Evolutionary conservation across 2,888 invertebrate genomes (phyloP).

Genomic region (Rotaria macrura): DNA sequence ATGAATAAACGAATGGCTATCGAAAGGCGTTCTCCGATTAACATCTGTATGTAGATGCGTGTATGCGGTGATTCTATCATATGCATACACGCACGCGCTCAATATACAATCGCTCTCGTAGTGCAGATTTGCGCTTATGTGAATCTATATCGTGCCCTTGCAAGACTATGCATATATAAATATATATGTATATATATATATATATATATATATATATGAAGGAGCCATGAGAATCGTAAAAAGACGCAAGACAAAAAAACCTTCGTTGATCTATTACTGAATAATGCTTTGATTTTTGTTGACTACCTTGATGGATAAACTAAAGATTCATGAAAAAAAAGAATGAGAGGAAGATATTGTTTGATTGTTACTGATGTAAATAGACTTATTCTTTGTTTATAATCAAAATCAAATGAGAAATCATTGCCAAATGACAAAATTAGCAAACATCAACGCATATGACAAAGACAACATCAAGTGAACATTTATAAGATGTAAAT

Average conservation of each 20-base stretch:
- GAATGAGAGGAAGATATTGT: background rate
- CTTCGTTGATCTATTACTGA: background rate
- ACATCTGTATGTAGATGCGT: background rate
- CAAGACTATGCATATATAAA: background rate
- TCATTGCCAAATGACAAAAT: background rate
- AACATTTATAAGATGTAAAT: background rate
- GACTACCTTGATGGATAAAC: background rate
- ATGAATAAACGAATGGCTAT: background rate
- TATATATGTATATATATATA: background rate
- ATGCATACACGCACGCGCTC: slow-evolving; percentile 15
- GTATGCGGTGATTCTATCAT: background rate
- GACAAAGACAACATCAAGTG: background rate
- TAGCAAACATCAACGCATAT: background rate
- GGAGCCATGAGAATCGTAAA: too few species aligned
- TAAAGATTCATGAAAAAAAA: background rate
- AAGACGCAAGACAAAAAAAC: background rate
- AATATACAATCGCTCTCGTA: background rate
- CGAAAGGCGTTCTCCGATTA: background rate
- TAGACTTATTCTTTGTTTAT: background rate
- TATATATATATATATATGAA: too few species aligned
- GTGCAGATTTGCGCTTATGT: background rate
- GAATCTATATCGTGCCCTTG: background rate
- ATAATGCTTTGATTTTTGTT: background rate
- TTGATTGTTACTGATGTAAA: background rate
- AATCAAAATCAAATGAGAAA: background rate